A percentile compares a stretch with the other conserved stretches of the same genome.
phyloP scores from a whole-genome alignment of 2,113 vertebrate species.

The Saguinus imperator region DNA sequence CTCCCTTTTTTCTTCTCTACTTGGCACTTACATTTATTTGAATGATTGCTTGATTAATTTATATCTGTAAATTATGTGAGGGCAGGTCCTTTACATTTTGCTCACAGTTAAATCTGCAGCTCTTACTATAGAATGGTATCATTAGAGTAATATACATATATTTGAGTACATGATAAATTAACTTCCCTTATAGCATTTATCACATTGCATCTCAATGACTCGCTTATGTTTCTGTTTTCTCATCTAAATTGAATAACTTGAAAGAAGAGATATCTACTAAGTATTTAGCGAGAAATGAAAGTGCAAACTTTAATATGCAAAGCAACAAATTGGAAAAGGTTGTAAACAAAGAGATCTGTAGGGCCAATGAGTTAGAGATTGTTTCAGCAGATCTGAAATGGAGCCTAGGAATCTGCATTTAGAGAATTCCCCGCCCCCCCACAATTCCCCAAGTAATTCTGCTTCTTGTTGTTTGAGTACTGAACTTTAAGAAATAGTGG shows the following conservation, averaged over 20 bases:
- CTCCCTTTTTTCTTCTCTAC: neutral
- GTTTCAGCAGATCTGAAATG: neutral
- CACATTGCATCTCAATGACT: neutral
- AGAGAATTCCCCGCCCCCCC: neutral
- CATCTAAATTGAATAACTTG: neutral
- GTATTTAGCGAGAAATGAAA: neutral
- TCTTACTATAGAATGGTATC: neutral
- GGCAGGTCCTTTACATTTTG: neutral
- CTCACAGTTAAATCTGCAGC: neutral
- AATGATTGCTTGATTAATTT: neutral
- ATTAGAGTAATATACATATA: neutral
- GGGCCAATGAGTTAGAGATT: neutral
- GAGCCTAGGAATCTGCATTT: neutral
- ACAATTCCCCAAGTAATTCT: neutral
- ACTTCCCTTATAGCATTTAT: neutral
- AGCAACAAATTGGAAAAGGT: neutral
- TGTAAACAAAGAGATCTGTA: neutral
- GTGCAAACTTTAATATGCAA: neutral
- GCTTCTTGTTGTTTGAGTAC: neutral
- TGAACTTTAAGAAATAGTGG: constrained; percentile 1
- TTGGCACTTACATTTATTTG: neutral
- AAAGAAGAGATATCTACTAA: neutral
- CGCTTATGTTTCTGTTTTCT: neutral
- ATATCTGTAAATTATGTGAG: neutral
- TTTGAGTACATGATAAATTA: neutral